These are phyloP conservation scores for Tetranychus urticae DNA, from an alignment of 1,140 invertebrate genomes.

Conservation along the genomic window DNA sequence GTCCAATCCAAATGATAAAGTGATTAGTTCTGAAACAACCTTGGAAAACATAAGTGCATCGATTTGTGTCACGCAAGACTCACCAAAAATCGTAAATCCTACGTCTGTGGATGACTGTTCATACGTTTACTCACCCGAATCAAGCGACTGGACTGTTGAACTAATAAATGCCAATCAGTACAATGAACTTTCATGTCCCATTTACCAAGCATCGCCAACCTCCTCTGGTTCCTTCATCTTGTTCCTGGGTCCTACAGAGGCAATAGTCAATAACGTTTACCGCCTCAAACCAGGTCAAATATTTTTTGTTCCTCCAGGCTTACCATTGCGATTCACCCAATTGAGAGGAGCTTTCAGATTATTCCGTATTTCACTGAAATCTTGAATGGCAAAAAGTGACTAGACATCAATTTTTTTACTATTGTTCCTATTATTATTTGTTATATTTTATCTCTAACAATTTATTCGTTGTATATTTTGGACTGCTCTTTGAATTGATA, in stretches of 20 bases:
- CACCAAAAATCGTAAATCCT: conserved; percentile 33
- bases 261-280: background rate
- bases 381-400: background rate
- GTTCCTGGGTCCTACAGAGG: background rate
- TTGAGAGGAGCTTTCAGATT: background rate
- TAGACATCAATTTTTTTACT: no score
- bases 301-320: background rate
- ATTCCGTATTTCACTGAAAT: background rate
- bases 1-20: conserved; percentile 97
- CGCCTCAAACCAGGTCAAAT: background rate
- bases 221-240: background rate
- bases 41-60: conserved; percentile 76
- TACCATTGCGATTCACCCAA: background rate
- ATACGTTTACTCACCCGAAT: conserved; percentile 10
- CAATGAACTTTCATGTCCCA: background rate
- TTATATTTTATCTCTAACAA: no score
- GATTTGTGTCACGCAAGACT: conserved; percentile 56
- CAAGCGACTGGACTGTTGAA: conserved; percentile 13
- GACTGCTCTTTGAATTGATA: no score
- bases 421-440: no score
- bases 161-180: conserved; percentile 3
- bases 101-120: background rate
- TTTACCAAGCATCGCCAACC: background rate
- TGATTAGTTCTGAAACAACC: conserved; percentile 81
- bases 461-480: no score